Base-by-base conservation (phyloP, 2,888 invertebrate genomes). In the Altica lythri region DNA sequence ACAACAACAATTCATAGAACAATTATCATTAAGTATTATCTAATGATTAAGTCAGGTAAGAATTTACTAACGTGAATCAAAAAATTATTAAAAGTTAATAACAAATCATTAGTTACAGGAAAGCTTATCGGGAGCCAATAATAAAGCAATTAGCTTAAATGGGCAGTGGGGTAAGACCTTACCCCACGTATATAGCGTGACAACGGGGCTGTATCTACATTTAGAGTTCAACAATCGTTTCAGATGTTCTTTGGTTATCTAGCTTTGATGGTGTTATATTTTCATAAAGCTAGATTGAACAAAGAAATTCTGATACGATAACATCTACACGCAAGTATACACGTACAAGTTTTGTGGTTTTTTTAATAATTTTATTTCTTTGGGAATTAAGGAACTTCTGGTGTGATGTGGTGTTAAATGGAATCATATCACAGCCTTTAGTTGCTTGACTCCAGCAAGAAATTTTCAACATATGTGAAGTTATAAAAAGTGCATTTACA, bases 241-340 rank as follows among this genome's bases (percentile, higher is more conserved):
- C 22, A 47, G 13, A 32, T 18, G 71, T 72, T 75, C 79, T 83
- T 83, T 83, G 82, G 82, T 83, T 81, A 79, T 71, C 74, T 77
- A 78, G 78, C 80, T 83, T 65, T 61, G 60, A 65, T 60, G 60
- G 53, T 38, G 27, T 62, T 57, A 53, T 47, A 38, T 62, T 63
- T 68, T 75, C 76, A 77, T 77, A 77, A 78, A 77, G 77, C 77
- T 77, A 75, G 74, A 73, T 72, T 68, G 64, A 72, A 58, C 69
- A 67, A 67, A 68, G 69, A 65, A 67, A 63, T 62, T 63, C 62
- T 62, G 62, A 53, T 40, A 56, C 43, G 62, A 56, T 46, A 32
- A 12, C 10, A 29, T 8, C 44, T 30, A 14, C 40, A 42, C 10
- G n/a, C 4, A 54, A 18, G 17, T 10, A n/a, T n/a, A n/a, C n/a